Percentiles rank a stretch among this genome's conserved stretches.
These are phyloP conservation scores for Ophiodon elongatus DNA, from an alignment of 2,113 vertebrate species.

Conservation along the genomic window DNA sequence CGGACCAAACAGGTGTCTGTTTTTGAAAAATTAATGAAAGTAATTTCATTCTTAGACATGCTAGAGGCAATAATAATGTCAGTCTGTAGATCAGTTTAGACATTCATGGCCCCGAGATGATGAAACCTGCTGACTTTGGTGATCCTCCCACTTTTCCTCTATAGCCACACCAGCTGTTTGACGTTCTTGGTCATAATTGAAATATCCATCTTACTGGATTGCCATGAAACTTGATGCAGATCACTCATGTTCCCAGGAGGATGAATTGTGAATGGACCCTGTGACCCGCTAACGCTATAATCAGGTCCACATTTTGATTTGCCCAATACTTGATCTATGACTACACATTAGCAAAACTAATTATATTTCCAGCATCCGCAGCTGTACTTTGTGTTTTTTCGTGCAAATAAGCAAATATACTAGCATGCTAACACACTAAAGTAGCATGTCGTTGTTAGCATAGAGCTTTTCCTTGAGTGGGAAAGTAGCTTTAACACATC, in stretches of 20 bases:
- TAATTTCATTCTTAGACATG: not conserved
- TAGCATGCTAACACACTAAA: not conserved
- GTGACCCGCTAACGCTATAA: not conserved
- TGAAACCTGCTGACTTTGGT: not conserved
- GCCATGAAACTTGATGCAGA: not conserved
- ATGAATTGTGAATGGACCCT: not conserved
- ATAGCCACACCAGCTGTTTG: no score
- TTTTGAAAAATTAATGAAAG: no score
- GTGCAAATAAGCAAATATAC: not conserved
- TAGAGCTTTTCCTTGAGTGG: not conserved
- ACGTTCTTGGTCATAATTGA: not conserved
- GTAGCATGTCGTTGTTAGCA: not conserved
- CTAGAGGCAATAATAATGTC: not conserved
- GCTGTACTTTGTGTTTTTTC: not conserved
- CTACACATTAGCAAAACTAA: not conserved
- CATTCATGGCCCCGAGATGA: not conserved
- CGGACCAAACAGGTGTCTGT: not conserved
- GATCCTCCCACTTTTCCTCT: not conserved
- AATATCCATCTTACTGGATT: not conserved
- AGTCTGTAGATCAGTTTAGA: not conserved
- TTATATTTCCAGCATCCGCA: not conserved
- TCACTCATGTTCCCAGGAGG: not conserved
- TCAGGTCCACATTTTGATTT: not conserved
- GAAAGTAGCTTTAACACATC: not conserved
- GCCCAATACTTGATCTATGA: not conserved